Evolutionary conservation across 2,888 invertebrate species (phyloP).

Genomic region (Hybos culiciformis): DNA sequence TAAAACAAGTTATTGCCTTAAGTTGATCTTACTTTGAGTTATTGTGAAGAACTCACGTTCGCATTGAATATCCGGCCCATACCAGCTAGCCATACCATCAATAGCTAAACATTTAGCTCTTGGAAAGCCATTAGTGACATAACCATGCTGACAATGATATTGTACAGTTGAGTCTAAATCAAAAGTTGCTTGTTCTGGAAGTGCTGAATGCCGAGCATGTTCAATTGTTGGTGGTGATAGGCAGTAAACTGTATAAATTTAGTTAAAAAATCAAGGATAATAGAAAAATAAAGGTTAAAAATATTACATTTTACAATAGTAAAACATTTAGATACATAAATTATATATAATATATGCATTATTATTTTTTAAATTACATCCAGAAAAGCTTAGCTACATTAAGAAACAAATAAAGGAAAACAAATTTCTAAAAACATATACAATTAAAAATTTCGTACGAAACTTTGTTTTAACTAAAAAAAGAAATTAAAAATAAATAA

Average conservation of each 20-base stretch:
- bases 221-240: constrained; percentile 71
- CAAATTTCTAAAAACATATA: not conserved
- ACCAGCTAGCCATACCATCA: constrained; percentile 83
- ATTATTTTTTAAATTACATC: no score
- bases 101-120: constrained; percentile 86
- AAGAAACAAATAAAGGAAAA: no score
- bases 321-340: not conserved
- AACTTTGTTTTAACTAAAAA: not conserved
- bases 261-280: not conserved
- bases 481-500: not conserved
- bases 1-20: constrained; percentile 1
- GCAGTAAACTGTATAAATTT: constrained; percentile 54
- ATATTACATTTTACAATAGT: not conserved
- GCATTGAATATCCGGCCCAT: constrained; percentile 91
- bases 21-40: not conserved
- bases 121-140: constrained; percentile 81
- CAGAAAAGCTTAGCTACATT: no score
- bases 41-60: constrained; percentile 52
- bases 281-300: not conserved
- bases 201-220: constrained; percentile 78
- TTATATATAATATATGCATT: no score
- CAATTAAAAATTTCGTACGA: not conserved
- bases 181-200: constrained; percentile 75
- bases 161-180: constrained; percentile 80
- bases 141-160: constrained; percentile 91